These are phyloP conservation scores for Hozukius guyotensis DNA, from an alignment of 2,797 vertebrate species.

Conservation along the genomic window DNA sequence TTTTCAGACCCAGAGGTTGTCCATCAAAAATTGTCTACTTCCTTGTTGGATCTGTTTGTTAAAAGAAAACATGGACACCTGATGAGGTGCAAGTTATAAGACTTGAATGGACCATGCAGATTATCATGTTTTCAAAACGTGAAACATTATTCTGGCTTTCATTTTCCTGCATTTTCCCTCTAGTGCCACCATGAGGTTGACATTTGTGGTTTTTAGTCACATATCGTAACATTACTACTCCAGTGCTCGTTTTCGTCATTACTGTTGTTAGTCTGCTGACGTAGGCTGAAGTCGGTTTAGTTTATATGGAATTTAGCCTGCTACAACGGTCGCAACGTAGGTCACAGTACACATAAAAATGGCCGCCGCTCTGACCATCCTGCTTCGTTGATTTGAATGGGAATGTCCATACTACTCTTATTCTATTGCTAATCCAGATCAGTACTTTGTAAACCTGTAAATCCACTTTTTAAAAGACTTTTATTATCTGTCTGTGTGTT, in stretches of 20 bases:
- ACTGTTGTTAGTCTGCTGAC: no score
- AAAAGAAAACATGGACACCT: background rate
- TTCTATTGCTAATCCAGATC: background rate
- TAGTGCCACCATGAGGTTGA: background rate
- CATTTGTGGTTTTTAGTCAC: background rate
- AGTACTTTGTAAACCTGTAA: background rate
- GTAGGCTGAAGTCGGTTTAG: no score
- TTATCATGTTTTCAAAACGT: background rate
- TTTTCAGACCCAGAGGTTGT: no score
- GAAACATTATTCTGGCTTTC: no score
- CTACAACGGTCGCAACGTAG: no score
- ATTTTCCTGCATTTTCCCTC: background rate
- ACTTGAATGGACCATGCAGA: background rate
- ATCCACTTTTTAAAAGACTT: background rate
- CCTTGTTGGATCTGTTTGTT: background rate
- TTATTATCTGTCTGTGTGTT: background rate
- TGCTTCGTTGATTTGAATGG: no score
- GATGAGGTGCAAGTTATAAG: background rate
- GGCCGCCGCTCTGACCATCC: no score
- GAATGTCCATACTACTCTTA: no score
- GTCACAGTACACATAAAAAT: no score
- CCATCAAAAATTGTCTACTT: no score
- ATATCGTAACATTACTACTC: background rate
- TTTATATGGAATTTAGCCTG: no score
- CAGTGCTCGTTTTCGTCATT: no score